Conservation (phyloP, 2,888 invertebrate species). For the Euplagia quadripunctaria region DNA sequence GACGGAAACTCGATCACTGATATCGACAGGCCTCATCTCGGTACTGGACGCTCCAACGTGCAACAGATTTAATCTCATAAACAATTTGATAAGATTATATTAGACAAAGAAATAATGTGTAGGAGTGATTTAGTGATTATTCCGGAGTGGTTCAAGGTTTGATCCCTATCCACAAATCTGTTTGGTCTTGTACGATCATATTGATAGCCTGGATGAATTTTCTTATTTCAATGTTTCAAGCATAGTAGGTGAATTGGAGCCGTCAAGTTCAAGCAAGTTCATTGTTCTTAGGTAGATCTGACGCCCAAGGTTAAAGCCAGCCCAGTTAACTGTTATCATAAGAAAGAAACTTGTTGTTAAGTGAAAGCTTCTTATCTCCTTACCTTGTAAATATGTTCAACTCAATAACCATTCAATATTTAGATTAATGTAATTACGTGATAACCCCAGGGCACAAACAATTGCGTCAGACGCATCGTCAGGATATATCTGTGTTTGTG, state of each 20-base stretch:
- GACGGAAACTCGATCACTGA: slow-evolving; percentile 6
- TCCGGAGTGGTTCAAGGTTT: neutral
- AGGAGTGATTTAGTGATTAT: neutral
- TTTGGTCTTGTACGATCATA: too few relatives aligned
- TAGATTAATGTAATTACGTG: neutral
- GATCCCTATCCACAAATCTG: too few relatives aligned
- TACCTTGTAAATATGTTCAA: neutral
- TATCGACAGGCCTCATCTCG: slow-evolving; percentile 1
- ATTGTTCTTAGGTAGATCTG: neutral
- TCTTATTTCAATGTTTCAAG: too few relatives aligned
- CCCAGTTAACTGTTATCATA: neutral
- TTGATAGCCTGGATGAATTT: too few relatives aligned
- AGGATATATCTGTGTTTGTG: neutral
- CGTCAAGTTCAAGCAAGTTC: neutral
- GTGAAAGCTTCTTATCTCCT: neutral
- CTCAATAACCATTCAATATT: neutral
- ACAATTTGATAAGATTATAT: neutral
- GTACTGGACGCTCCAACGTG: neutral
- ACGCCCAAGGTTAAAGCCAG: neutral
- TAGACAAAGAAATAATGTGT: neutral
- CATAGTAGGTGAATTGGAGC: too few relatives aligned
- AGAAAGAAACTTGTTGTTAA: neutral
- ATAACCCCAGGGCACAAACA: neutral
- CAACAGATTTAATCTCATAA: neutral
- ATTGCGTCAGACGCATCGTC: neutral